These are phyloP conservation scores for Neosalanx taihuensis DNA, from an alignment of 2,797 vertebrate species.

Conservation along the genomic window DNA sequence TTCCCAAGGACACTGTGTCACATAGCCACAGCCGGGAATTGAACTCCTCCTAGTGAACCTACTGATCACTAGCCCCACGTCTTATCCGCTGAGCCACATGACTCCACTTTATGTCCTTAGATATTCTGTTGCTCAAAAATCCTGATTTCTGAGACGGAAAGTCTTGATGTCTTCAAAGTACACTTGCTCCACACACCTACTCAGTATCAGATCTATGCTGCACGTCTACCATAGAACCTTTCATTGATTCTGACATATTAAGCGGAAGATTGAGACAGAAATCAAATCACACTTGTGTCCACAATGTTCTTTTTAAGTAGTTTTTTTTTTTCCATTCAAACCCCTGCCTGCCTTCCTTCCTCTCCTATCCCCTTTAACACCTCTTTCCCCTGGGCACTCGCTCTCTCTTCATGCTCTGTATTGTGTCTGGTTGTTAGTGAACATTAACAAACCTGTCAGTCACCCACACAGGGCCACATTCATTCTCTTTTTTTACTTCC, in stretches of 20 bases:
- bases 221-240: neutral
- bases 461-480: constrained; percentile 46
- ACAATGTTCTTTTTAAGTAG: constrained; percentile 36
- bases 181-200: neutral
- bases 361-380: constrained; percentile 54
- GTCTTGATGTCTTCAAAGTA: neutral
- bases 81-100: too few relatives aligned
- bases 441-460: constrained; percentile 71
- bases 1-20: too few relatives aligned
- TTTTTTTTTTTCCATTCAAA: constrained; percentile 42
- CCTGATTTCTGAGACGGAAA: too few relatives aligned
- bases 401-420: constrained; percentile 36
- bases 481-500: constrained; percentile 26
- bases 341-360: constrained; percentile 45
- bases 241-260: constrained; percentile 23
- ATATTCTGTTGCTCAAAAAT: too few relatives aligned
- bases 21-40: too few relatives aligned
- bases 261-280: constrained; percentile 44
- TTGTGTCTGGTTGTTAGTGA: constrained; percentile 65
- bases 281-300: constrained; percentile 54
- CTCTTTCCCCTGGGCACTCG: constrained; percentile 32
- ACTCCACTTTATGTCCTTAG: too few relatives aligned
- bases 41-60: too few relatives aligned
- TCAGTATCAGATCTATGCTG: neutral
- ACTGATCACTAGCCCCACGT: too few relatives aligned